These are phyloP conservation scores for Chrysopilus asiliformis DNA, from an alignment of 2,888 invertebrate genomes.

Conservation along the genomic window DNA sequence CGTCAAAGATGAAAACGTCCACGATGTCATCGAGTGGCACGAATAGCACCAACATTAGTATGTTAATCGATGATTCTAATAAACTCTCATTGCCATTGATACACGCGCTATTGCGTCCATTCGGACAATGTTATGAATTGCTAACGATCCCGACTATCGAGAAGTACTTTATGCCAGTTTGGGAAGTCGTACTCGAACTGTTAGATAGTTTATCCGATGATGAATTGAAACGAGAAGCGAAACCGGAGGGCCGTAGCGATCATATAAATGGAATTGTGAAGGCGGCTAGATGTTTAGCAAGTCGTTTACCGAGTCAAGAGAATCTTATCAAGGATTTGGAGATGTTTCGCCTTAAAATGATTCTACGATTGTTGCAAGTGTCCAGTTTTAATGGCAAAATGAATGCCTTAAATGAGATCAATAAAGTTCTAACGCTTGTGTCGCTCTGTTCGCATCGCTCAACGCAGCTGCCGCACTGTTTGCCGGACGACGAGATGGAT, in stretches of 20 bases:
- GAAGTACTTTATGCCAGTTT: slow-evolving; percentile 82
- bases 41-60: slow-evolving; percentile 14
- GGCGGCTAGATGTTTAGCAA: slow-evolving; percentile 78
- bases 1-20: slow-evolving; percentile 18
- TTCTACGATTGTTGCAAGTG: slow-evolving; percentile 81
- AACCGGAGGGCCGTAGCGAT: slow-evolving; percentile 88
- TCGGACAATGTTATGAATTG: slow-evolving; percentile 84
- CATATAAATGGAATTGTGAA: slow-evolving; percentile 89
- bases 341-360: slow-evolving; percentile 93
- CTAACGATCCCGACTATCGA: slow-evolving; percentile 80
- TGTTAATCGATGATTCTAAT: slow-evolving; percentile 19
- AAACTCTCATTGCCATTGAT: slow-evolving; percentile 59
- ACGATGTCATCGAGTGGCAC: slow-evolving; percentile 15
- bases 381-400: slow-evolving; percentile 98
- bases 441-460: slow-evolving; percentile 70
- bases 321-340: slow-evolving; percentile 61
- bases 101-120: slow-evolving; percentile 72
- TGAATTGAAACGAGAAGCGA: slow-evolving; percentile 88
- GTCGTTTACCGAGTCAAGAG: slow-evolving; percentile 72
- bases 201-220: slow-evolving; percentile 89
- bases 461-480: slow-evolving; percentile 48
- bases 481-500: slow-evolving; percentile 68
- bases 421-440: slow-evolving; percentile 86
- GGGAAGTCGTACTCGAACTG: slow-evolving; percentile 83
- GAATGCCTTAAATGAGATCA: slow-evolving; percentile 97